Percentiles rank a stretch among this genome's conserved stretches.
These are phyloP conservation scores for Myoxocephalus aenaeus DNA, from an alignment of 2,797 vertebrate species.

Conservation along the genomic window DNA sequence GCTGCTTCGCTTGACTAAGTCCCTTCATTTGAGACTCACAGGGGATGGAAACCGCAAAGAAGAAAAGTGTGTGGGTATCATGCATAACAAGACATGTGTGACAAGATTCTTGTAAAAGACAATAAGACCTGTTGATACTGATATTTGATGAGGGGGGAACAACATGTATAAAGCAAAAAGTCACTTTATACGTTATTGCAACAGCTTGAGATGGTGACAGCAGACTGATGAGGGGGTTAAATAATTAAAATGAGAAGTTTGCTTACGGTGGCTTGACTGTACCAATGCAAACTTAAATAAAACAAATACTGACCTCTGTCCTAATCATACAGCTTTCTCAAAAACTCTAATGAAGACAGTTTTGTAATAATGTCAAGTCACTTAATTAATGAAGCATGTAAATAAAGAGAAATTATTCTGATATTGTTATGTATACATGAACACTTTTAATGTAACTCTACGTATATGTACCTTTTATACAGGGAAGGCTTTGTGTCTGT, in stretches of 20 bases:
- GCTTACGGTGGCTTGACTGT: too few species aligned
- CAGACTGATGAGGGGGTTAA: slow-evolving; percentile 36
- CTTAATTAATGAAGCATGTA: not conserved
- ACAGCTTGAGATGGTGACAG: slow-evolving; percentile 20
- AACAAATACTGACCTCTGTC: slow-evolving; percentile 1
- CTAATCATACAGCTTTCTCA: not conserved
- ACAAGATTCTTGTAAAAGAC: not conserved
- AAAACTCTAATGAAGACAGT: not conserved
- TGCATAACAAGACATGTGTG: not conserved
- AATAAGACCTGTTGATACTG: slow-evolving; percentile 3
- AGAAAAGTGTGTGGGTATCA: not conserved
- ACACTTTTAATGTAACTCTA: slow-evolving; percentile 7
- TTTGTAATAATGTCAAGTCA: not conserved
- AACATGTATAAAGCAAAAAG: not conserved
- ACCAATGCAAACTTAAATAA: slow-evolving; percentile 22
- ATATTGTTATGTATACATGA: not conserved
- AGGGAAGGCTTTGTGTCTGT: not conserved
- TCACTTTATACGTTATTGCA: not conserved
- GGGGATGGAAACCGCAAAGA: not conserved
- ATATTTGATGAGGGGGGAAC: not conserved
- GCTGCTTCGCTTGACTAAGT: slow-evolving; percentile 15
- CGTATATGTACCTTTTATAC: not conserved
- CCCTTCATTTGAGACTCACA: slow-evolving; percentile 4
- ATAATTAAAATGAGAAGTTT: slow-evolving; percentile 49
- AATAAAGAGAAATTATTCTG: not conserved